Percentiles rank a stretch among this genome's conserved stretches.
phyloP scores from a whole-genome alignment of 1,140 invertebrate genomes.

The Lepidurus arcticus region DNA sequence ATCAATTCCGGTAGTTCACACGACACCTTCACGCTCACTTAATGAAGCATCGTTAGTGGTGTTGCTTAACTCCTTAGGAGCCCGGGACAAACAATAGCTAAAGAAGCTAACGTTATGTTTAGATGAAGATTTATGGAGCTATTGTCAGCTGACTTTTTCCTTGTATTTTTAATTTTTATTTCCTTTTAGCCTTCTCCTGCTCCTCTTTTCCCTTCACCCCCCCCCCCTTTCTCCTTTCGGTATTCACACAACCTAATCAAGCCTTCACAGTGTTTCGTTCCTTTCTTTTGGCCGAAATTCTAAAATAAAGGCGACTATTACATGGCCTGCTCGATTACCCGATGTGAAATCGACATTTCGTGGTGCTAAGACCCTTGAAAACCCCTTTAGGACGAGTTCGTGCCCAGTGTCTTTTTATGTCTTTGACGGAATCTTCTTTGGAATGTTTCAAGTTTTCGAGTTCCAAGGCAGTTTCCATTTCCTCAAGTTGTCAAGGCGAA shows the following conservation, averaged over 20 bases:
- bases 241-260: background rate
- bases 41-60: background rate
- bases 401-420: background rate
- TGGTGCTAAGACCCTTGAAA: constrained; percentile 6
- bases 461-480: background rate
- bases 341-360: constrained; percentile 19
- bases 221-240: background rate
- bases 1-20: constrained; percentile 19
- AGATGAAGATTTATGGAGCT: constrained; percentile 22
- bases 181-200: too few relatives aligned
- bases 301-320: background rate
- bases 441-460: too few relatives aligned
- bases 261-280: background rate
- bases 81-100: background rate
- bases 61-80: background rate
- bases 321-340: background rate
- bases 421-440: background rate
- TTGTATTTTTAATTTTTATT: background rate
- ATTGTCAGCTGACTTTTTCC: background rate
- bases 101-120: background rate
- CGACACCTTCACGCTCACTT: constrained; percentile 13
- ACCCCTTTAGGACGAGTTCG: background rate
- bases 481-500: background rate
- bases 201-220: too few relatives aligned
- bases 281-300: background rate